Conservation (phyloP, 2,113 vertebrate species). For the Salvelinus alpinus region DNA sequence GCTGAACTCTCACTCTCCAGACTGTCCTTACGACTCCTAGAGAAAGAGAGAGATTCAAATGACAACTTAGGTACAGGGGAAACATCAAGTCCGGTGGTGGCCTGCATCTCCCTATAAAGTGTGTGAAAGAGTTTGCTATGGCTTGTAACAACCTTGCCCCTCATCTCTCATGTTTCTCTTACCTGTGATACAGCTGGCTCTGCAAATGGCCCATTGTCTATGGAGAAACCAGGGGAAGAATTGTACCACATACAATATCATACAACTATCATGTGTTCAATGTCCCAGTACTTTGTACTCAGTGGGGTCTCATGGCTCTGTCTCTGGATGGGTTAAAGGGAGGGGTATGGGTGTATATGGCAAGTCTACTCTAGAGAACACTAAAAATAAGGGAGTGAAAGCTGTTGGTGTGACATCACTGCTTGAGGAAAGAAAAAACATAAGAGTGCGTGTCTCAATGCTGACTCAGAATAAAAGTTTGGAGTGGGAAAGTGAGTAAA, state of each 20-base stretch:
- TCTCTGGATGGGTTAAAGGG: no score
- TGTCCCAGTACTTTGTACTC: no score
- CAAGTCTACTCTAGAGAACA: no score
- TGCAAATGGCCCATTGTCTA: conserved; percentile 62
- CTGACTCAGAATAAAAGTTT: no score
- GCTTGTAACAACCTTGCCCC: conserved; percentile 16
- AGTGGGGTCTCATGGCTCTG: no score
- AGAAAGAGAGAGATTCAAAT: background rate
- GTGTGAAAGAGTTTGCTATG: background rate
- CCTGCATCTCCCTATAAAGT: background rate
- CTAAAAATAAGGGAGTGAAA: conserved; percentile 18
- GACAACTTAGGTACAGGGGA: background rate
- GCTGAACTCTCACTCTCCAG: conserved; percentile 95
- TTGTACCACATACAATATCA: conserved; percentile 48
- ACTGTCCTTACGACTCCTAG: conserved; percentile 95
- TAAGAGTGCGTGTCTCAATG: no score
- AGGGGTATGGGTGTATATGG: no score
- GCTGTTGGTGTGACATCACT: background rate
- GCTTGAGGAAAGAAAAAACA: no score
- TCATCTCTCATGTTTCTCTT: conserved; percentile 45
- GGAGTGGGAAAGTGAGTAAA: no score
- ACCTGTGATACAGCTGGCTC: conserved; percentile 56
- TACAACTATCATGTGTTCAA: no score
- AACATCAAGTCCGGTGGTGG: background rate
- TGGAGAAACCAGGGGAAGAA: conserved; percentile 61